A percentile compares a stretch with the other conserved stretches of the same genome.
These are phyloP conservation scores for Eutrigla gurnardus DNA, from an alignment of 2,797 vertebrate species.

Conservation along the genomic window DNA sequence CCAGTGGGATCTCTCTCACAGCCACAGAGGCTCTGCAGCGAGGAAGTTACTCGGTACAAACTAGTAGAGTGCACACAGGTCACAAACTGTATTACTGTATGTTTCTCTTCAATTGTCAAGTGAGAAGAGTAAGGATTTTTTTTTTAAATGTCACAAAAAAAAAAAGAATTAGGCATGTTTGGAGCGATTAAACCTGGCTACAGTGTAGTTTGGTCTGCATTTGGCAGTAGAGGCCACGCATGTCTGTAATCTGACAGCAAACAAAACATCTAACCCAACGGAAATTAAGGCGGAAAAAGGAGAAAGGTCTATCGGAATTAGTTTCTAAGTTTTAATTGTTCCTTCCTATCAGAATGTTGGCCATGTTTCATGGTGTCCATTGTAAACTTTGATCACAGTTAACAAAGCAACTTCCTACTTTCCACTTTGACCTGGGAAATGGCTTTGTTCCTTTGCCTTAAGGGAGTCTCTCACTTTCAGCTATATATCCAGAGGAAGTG, in stretches of 20 bases:
- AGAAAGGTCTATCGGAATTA: no score
- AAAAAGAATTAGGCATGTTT: neutral
- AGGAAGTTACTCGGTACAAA: constrained; percentile 28
- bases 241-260: no score
- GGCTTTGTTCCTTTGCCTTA: neutral
- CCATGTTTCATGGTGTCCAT: no score
- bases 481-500: neutral
- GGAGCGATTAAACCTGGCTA: neutral
- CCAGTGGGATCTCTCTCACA: constrained; percentile 52
- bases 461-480: neutral
- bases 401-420: neutral
- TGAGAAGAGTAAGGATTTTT: neutral
- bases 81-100: neutral
- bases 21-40: constrained; percentile 23
- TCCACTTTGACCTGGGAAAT: neutral
- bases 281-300: no score
- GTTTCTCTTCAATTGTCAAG: neutral
- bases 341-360: no score
- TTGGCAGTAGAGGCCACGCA: no score
- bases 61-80: constrained; percentile 24
- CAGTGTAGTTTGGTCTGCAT: no score
- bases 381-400: neutral
- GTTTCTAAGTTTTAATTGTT: no score
- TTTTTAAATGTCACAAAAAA: neutral
- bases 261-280: no score